Conservation (phyloP, 2,888 invertebrate species). For the Ischnus inquisitorius region DNA sequence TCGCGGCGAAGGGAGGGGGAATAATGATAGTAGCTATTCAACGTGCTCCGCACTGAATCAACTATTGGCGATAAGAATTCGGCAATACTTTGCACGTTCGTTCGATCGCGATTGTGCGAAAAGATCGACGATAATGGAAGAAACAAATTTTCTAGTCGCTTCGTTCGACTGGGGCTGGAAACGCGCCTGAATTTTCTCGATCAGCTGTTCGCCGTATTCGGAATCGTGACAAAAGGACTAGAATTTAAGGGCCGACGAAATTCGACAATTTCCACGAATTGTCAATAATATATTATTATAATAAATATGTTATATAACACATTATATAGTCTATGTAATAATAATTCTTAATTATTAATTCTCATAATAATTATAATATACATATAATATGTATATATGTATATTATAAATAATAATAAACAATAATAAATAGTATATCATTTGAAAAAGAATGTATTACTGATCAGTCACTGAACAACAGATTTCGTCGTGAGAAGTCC, state of each 20-base stretch:
- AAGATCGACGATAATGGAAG: background rate
- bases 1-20: background rate
- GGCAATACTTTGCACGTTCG: background rate
- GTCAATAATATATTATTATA: background rate
- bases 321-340: too few species aligned
- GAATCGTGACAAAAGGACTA: background rate
- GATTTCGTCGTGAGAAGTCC: too few species aligned
- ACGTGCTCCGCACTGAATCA: background rate
- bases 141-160: background rate
- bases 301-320: too few species aligned
- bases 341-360: too few species aligned
- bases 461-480: too few species aligned
- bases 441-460: too few species aligned
- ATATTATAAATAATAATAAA: too few species aligned
- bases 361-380: too few species aligned
- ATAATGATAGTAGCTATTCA: background rate
- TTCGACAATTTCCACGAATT: background rate
- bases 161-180: background rate
- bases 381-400: too few species aligned
- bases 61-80: background rate
- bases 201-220: constrained; percentile 6
- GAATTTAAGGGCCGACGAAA: background rate
- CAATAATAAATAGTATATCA: too few species aligned
- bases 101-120: background rate
- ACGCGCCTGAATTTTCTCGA: background rate